These are phyloP conservation scores for Emmelina monodactyla DNA, from an alignment of 2,888 invertebrate genomes.

Conservation along the genomic window DNA sequence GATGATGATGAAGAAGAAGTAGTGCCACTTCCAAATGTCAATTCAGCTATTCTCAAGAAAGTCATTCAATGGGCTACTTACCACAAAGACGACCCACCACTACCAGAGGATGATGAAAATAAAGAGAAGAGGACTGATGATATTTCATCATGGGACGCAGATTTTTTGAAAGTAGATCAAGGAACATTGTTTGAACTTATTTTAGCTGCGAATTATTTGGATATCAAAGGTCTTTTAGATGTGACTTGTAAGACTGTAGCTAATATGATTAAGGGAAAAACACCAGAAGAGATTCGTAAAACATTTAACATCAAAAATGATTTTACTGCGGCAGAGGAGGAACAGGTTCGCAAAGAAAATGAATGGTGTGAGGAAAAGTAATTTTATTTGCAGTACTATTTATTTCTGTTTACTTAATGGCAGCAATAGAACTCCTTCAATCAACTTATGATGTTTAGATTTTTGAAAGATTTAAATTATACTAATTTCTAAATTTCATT, in stretches of 20 bases:
- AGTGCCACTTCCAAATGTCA: constrained; percentile 96
- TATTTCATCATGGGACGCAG: constrained; percentile 98
- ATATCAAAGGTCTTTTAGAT: constrained; percentile 93
- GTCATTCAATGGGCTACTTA: constrained; percentile 93
- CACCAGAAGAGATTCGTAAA: constrained; percentile 96
- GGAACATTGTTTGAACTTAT: constrained; percentile 96
- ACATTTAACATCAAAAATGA: constrained; percentile 98
- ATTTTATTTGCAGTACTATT: no score
- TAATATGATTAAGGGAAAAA: constrained; percentile 98
- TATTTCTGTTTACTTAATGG: no score
- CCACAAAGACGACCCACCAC: constrained; percentile 94
- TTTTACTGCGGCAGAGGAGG: constrained; percentile 95
- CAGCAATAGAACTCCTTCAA: no score
- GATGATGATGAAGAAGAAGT: constrained; percentile 94
- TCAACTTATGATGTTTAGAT: no score
- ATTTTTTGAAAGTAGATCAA: constrained; percentile 98
- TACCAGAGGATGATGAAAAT: constrained; percentile 96
- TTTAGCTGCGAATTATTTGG: constrained; percentile 95
- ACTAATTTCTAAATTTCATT: no score
- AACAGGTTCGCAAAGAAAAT: constrained; percentile 96
- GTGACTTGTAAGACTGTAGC: constrained; percentile 99
- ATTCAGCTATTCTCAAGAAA: constrained; percentile 94
- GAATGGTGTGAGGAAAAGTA: constrained; percentile 94
- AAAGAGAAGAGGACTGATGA: constrained; percentile 99
- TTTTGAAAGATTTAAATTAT: no score